Evolutionary conservation across 30 jellyfish, hydroid and myxozoan species (phyloP).

Genomic region (Cassiopea andromeda): DNA sequence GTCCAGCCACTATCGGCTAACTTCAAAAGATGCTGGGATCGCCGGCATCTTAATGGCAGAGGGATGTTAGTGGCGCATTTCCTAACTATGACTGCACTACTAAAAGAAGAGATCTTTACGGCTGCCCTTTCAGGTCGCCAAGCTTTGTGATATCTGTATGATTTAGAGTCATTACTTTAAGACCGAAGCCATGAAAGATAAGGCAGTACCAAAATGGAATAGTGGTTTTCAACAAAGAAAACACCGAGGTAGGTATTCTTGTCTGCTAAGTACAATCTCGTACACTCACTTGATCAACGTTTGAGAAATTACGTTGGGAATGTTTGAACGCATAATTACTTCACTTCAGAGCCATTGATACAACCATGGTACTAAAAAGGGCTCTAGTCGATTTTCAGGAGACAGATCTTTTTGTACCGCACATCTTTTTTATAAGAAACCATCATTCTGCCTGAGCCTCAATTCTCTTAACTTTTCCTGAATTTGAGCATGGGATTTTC

Average conservation of each 20-base stretch:
- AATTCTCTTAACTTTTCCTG: too few relatives aligned
- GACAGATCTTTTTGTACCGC: too few relatives aligned
- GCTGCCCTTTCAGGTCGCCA: neutral
- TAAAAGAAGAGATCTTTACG: neutral
- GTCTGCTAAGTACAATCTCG: neutral
- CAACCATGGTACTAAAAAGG: too few relatives aligned
- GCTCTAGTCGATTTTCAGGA: too few relatives aligned
- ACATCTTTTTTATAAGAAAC: too few relatives aligned
- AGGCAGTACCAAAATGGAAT: neutral
- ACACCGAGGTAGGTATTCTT: neutral
- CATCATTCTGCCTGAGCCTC: too few relatives aligned
- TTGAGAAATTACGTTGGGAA: neutral
- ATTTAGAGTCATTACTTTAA: neutral
- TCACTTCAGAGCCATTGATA: too few relatives aligned
- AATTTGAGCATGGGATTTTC: too few relatives aligned
- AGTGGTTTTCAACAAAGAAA: neutral
- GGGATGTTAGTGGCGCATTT: neutral
- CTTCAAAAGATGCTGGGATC: neutral
- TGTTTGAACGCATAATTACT: neutral
- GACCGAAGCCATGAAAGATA: slow-evolving; percentile 1
- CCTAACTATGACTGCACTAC: neutral
- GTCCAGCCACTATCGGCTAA: neutral
- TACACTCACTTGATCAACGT: neutral
- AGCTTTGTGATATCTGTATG: neutral
- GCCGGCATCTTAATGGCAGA: neutral